Evolutionary conservation across 2,888 invertebrate genomes (phyloP), one percentile per base, ranked within the genome.

Genomic region (Heterodera filipjevi): DNA sequence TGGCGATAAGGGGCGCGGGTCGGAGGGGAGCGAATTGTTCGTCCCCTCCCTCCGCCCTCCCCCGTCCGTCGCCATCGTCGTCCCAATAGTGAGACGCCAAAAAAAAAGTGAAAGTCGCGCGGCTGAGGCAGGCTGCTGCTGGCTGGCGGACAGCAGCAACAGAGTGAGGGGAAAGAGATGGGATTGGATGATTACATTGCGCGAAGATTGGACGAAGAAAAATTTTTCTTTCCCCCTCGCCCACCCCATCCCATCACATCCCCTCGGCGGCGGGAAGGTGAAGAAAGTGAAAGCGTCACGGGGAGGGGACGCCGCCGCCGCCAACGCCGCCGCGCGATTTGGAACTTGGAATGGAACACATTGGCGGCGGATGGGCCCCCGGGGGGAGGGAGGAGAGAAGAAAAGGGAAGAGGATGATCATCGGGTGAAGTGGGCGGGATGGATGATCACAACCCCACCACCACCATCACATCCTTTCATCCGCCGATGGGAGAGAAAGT

Each of bases 401-500:
- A 22, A 19, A 19, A 22, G 53, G 53, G 53, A 22, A 5, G 59
- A 27, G 59, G 59, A 59, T 59, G 59, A 59, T 59, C 59, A 27
- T 59, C 59, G 59, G 59, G 59, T 59, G 59, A 27, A 59, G 59
- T 59, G 10, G 59, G 59, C 27, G 27, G 59, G 27, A n/a, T 27
- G n/a, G 59, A 59, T 59, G 59, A 59, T 59, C 59, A 59, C 49
- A 49, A 8, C 49, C 49, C 16, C 49, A 3, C 49, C 49, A 12
- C 49, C 49, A 3, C 16, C 39, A 39, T 6, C 39, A 39, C 59
- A 59, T 59, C 27, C 59, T 27, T 59, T 59, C 59, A 59, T 59
- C 59, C 59, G 59, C 59, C 59, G 59, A 59, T 59, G 59, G 59
- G n/a, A 59, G n/a, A n/a, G n/a, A n/a, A n/a, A n/a, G n/a, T n/a